Evolutionary conservation across 2,797 vertebrate genomes (phyloP).

Genomic region (Harpagifer antarcticus): DNA sequence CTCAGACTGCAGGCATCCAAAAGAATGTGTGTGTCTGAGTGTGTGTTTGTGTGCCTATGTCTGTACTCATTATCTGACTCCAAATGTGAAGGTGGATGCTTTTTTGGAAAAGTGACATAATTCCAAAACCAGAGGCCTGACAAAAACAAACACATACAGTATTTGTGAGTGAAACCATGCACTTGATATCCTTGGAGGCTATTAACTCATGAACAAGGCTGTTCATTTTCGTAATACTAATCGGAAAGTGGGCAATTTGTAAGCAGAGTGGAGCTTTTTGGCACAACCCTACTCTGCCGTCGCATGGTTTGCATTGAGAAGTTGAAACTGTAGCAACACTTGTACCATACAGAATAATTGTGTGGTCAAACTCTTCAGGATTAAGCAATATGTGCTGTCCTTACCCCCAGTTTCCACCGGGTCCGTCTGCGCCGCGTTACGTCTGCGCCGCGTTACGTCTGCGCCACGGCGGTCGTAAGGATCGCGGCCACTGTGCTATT

Average conservation of each 20-base stretch:
- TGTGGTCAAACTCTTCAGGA: background rate
- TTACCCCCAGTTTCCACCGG: no score
- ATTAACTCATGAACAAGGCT: constrained; percentile 19
- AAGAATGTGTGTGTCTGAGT: background rate
- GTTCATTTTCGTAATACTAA: constrained; percentile 22
- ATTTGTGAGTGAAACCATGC: background rate
- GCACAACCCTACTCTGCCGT: no score
- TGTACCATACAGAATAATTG: background rate
- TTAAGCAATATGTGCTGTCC: background rate
- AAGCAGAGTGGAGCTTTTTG: no score
- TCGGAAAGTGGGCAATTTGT: constrained; percentile 19
- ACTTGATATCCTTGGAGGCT: constrained; percentile 8
- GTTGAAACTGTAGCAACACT: no score
- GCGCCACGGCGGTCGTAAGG: no score
- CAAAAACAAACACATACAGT: background rate
- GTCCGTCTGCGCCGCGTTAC: no score
- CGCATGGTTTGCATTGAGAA: no score
- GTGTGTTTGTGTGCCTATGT: background rate
- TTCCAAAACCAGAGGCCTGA: background rate
- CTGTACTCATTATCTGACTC: constrained; percentile 3
- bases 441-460: no score
- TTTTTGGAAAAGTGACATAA: constrained; percentile 25
- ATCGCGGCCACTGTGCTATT: no score
- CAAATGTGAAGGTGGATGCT: constrained; percentile 12
- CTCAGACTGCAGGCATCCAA: constrained; percentile 28